These are phyloP conservation scores for Meloidogyne floridensis DNA, from an alignment of 1,140 invertebrate genomes.

Conservation along the genomic window DNA sequence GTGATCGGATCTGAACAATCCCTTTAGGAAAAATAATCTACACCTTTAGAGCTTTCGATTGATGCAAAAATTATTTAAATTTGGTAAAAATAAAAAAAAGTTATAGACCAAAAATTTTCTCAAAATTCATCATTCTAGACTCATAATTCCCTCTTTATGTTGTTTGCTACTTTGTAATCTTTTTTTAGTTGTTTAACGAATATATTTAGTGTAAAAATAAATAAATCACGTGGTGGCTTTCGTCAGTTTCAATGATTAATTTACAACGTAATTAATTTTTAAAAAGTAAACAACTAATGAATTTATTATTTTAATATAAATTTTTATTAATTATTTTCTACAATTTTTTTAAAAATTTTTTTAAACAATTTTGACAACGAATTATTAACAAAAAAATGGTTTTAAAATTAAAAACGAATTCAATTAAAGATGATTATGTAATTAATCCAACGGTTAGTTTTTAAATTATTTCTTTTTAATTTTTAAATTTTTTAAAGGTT, in stretches of 20 bases:
- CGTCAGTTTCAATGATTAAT: neutral
- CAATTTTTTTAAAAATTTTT: neutral
- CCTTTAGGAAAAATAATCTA: too few relatives aligned
- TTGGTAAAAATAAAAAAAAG: too few relatives aligned
- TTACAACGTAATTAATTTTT: neutral
- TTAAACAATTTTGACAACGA: neutral
- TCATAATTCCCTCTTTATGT: neutral
- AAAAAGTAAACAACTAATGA: neutral
- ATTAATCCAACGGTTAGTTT: slow-evolving; percentile 39
- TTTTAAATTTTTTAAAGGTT: slow-evolving; percentile 69
- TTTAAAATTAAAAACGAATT: slow-evolving; percentile 50
- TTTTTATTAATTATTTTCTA: too few relatives aligned
- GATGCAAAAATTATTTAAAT: too few relatives aligned
- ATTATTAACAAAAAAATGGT: neutral
- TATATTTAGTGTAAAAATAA: neutral
- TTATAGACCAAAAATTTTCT: too few relatives aligned
- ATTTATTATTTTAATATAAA: neutral
- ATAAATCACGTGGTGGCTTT: neutral
- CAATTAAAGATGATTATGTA: slow-evolving; percentile 54
- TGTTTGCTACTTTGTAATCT: neutral
- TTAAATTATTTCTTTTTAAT: slow-evolving; percentile 19
- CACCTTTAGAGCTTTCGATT: too few relatives aligned
- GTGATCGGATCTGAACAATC: too few relatives aligned
- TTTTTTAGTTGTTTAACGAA: neutral
- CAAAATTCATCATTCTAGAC: too few relatives aligned